Conservation (phyloP, 2,113 vertebrate species). For the Dendrocopos noguchii region DNA sequence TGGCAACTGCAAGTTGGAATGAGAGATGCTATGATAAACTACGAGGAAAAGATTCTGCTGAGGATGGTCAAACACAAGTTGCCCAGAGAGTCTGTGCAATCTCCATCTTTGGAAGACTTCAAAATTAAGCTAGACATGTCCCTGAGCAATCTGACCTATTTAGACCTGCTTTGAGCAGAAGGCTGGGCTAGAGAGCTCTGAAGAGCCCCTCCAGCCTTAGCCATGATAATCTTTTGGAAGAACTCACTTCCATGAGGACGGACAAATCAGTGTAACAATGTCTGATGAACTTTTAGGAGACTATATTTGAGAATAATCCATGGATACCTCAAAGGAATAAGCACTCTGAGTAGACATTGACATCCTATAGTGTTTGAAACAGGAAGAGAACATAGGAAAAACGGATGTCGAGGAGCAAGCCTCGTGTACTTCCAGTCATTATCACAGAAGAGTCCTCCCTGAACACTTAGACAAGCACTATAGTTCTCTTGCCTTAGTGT, state of each 20-base stretch:
- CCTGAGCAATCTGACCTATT: neutral
- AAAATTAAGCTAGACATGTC: neutral
- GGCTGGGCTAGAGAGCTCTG: neutral
- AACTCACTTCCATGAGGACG: neutral
- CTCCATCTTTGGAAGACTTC: neutral
- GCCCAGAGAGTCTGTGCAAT: neutral
- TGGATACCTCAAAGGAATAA: neutral
- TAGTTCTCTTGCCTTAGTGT: neutral
- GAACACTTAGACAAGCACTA: neutral
- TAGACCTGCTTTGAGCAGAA: neutral
- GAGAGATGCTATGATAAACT: neutral
- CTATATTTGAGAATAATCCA: neutral
- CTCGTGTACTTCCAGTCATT: neutral
- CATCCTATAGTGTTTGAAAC: neutral
- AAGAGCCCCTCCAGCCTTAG: neutral
- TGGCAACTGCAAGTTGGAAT: neutral
- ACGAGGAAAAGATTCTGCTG: neutral
- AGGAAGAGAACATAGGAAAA: neutral
- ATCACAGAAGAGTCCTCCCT: neutral
- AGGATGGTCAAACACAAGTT: neutral
- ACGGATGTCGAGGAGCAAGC: neutral
- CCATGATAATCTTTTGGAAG: neutral
- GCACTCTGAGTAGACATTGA: neutral
- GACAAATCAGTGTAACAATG: fast-evolving
- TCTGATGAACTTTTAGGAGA: neutral